phyloP scores from a whole-genome alignment of 2,888 invertebrate species.

The Slavum lentiscoides region DNA sequence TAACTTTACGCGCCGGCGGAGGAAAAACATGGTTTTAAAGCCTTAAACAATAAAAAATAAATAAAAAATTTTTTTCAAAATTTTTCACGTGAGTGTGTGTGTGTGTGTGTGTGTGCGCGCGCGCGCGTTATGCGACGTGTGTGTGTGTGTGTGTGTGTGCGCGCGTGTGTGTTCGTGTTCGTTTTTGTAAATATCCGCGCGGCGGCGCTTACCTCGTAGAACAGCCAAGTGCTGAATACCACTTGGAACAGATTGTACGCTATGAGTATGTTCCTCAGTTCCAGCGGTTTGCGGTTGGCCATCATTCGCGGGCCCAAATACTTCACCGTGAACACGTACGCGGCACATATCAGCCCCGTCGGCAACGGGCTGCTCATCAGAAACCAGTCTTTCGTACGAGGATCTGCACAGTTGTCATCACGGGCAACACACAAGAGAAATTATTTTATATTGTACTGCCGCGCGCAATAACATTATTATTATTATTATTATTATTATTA shows the following conservation, averaged over 20 bases:
- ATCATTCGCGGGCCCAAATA: slow-evolving; percentile 79
- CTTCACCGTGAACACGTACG: slow-evolving; percentile 89
- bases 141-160: background rate
- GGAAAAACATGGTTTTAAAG: slow-evolving; percentile 25
- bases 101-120: too few species aligned
- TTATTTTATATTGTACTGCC: too few species aligned
- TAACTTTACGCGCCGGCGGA: too few species aligned
- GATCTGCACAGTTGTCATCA: slow-evolving; percentile 66
- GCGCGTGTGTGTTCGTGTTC: background rate
- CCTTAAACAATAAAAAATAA: too few species aligned
- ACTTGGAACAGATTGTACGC: slow-evolving; percentile 86
- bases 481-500: too few species aligned
- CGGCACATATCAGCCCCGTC: slow-evolving; percentile 84
- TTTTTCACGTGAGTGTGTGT: background rate
- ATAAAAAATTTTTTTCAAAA: too few species aligned
- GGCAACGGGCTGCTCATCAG: slow-evolving; percentile 93
- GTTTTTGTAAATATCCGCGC: background rate
- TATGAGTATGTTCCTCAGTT: slow-evolving; percentile 74
- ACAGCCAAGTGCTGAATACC: slow-evolving; percentile 73
- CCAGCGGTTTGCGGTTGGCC: slow-evolving; percentile 82
- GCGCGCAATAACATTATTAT: too few species aligned
- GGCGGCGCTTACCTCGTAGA: slow-evolving; percentile 67
- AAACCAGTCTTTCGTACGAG: slow-evolving; percentile 86
- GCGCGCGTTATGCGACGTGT: too few species aligned
- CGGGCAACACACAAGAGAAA: too few species aligned